Evolutionary conservation across 2,113 vertebrate genomes (phyloP).

Genomic region (Actinemys pallida): DNA sequence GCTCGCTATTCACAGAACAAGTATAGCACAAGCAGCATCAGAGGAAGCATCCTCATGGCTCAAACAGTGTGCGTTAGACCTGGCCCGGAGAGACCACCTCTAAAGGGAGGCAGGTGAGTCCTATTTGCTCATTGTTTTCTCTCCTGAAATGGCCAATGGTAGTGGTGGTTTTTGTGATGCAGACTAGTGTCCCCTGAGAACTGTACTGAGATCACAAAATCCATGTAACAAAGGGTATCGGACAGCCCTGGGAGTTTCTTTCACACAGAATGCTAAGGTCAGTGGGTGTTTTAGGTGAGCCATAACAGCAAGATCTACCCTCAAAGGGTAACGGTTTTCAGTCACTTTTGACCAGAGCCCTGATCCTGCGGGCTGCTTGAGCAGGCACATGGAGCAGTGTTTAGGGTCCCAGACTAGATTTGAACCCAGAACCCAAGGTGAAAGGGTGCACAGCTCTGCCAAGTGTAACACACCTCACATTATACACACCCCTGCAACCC

Average conservation of each 20-base stretch:
- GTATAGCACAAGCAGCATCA: not conserved
- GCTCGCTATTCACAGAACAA: not conserved
- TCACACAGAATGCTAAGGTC: not conserved
- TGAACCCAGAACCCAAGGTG: not conserved
- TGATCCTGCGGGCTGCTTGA: not conserved
- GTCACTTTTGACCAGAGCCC: fast-evolving
- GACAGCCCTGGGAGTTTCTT: not conserved
- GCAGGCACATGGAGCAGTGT: fast-evolving
- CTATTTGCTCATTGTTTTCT: not conserved
- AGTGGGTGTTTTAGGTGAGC: fast-evolving
- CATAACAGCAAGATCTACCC: not conserved
- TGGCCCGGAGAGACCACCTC: fast-evolving
- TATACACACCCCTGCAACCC: conserved; percentile 61
- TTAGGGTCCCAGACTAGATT: fast-evolving
- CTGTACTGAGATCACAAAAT: not conserved
- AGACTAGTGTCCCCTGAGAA: not conserved
- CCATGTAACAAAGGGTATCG: not conserved
- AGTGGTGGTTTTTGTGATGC: fast-evolving
- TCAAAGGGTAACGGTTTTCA: not conserved
- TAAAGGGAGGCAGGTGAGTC: not conserved
- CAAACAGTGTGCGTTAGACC: not conserved
- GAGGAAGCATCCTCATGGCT: not conserved
- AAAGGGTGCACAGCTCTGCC: conserved; percentile 13
- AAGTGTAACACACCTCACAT: conserved; percentile 49
- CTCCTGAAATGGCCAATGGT: not conserved